phyloP scores from a whole-genome alignment of 2,888 invertebrate genomes.

The Chouioia cunea region DNA sequence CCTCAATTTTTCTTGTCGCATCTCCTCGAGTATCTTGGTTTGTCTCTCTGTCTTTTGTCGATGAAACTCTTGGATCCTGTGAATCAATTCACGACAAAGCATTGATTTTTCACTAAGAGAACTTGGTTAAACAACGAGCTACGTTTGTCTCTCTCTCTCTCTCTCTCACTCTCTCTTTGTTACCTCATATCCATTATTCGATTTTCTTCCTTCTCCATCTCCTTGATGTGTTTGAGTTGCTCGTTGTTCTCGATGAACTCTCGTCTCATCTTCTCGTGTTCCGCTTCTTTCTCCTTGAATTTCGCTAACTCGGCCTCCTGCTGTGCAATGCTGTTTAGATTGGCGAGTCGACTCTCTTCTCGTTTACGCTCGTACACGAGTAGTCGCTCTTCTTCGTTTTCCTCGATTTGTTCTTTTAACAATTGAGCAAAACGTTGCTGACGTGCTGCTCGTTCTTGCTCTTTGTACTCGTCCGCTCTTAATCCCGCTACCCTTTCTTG shows the following conservation, averaged over 20 bases:
- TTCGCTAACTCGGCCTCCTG: conserved; percentile 76
- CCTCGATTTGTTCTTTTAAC: conserved; percentile 72
- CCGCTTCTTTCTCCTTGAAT: conserved; percentile 60
- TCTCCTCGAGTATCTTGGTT: conserved; percentile 71
- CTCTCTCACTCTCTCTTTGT: no score
- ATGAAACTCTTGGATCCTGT: conserved; percentile 74
- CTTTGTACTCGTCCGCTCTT: conserved; percentile 72
- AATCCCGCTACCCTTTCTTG: conserved; percentile 74
- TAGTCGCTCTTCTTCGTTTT: conserved; percentile 70
- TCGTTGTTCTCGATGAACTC: conserved; percentile 71
- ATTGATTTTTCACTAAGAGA: background rate
- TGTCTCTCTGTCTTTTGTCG: conserved; percentile 75
- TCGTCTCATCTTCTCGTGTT: conserved; percentile 55
- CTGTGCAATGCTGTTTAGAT: conserved; percentile 75
- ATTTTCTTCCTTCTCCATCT: conserved; percentile 76
- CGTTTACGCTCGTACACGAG: conserved; percentile 78
- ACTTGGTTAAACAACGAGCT: no score
- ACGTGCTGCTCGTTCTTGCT: conserved; percentile 65
- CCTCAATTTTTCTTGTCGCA: conserved; percentile 71
- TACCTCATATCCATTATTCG: conserved; percentile 76
- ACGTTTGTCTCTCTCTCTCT: no score
- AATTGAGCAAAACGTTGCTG: conserved; percentile 73
- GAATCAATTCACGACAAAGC: background rate
- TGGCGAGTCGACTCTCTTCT: conserved; percentile 76
- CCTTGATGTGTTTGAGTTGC: conserved; percentile 74